phyloP scores from a whole-genome alignment of 2,888 invertebrate species.

The Pediacus dermestoides region DNA sequence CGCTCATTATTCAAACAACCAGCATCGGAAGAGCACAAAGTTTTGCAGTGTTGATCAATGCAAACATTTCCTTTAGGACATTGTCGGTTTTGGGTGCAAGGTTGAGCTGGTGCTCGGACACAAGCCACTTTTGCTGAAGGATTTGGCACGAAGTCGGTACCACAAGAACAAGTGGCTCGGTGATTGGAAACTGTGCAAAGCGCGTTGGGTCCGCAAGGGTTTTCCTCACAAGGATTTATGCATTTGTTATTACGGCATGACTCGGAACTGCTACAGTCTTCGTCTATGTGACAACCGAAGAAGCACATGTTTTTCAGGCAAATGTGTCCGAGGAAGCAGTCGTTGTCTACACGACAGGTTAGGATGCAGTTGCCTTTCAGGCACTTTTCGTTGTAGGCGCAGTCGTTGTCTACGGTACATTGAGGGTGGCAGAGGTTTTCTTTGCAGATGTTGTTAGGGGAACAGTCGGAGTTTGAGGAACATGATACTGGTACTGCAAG shows the following conservation, averaged over 20 bases:
- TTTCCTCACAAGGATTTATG: slow-evolving; percentile 69
- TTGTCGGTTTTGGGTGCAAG: slow-evolving; percentile 74
- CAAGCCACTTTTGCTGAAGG: slow-evolving; percentile 87
- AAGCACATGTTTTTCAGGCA: slow-evolving; percentile 82
- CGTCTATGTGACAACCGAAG: slow-evolving; percentile 80
- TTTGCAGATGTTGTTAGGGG: slow-evolving; percentile 67
- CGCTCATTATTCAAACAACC: slow-evolving; percentile 82
- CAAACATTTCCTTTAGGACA: slow-evolving; percentile 70
- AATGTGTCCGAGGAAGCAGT: slow-evolving; percentile 88
- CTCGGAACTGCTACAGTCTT: slow-evolving; percentile 82
- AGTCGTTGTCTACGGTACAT: slow-evolving; percentile 74
- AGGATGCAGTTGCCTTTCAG: slow-evolving; percentile 78
- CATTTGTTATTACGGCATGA: slow-evolving; percentile 79
- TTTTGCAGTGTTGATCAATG: slow-evolving; percentile 69
- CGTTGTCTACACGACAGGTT: slow-evolving; percentile 86
- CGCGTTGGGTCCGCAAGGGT: slow-evolving; percentile 83
- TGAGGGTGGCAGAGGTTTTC: slow-evolving; percentile 78
- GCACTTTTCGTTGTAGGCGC: slow-evolving; percentile 88
- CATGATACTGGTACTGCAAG: slow-evolving; percentile 74
- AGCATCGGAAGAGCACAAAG: slow-evolving; percentile 70
- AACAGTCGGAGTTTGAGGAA: slow-evolving; percentile 66
- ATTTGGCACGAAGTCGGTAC: slow-evolving; percentile 76
- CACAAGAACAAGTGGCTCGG: slow-evolving; percentile 77
- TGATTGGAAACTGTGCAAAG: slow-evolving; percentile 76
- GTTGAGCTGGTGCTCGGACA: slow-evolving; percentile 70